Evolutionary conservation across 2,888 invertebrate genomes (phyloP), one percentile per base, ranked within the genome.

Genomic region (Netelia virgata): DNA sequence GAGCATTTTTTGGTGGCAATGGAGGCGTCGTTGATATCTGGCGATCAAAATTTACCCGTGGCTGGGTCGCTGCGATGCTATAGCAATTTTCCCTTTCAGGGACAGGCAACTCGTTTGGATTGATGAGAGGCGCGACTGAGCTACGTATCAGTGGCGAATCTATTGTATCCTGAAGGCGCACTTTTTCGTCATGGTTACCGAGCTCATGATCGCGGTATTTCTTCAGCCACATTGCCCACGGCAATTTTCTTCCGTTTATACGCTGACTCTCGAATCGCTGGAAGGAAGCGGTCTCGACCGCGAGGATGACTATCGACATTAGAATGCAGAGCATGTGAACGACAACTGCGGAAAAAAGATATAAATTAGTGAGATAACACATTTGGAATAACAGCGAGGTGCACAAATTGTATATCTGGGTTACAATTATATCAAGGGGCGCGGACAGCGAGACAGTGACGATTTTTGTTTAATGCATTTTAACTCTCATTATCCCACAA

Each of bases 231-330:
- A 92, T 94, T 23, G 95, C 95, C 97, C 97, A 97, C 1, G 97
- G 97, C 92, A 97, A 96, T 90, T 95, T 95, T 66, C 96, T 95
- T 0, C 97, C 97, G 73, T 95, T 95, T 47, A 96, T 90, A 89
- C 96, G 96, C 93, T 97, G 97, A 87, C 97, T 96, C 93, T 97
- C 97, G 90, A 97, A 97, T 90, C 97, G 95, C 93, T 97, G 96
- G 90, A 96, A 97, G 28, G 95, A 94, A 36, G 96, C 95, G 16
- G 97, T 96, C 55, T 96, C 96, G 77, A 96, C 95, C 0, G 97
- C 96, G 94, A 97, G 94, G 90, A 96, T 95, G 36, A 96, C 94
- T 50, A 96, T 94, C 1, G 97, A 96, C 86, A 96, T 95, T 1
- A 96, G 90, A 81, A 97, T 95, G 89, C 96, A 96, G 3, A 96